phyloP scores from a whole-genome alignment of 2,113 vertebrate species.

The Turdus rufiventris region DNA sequence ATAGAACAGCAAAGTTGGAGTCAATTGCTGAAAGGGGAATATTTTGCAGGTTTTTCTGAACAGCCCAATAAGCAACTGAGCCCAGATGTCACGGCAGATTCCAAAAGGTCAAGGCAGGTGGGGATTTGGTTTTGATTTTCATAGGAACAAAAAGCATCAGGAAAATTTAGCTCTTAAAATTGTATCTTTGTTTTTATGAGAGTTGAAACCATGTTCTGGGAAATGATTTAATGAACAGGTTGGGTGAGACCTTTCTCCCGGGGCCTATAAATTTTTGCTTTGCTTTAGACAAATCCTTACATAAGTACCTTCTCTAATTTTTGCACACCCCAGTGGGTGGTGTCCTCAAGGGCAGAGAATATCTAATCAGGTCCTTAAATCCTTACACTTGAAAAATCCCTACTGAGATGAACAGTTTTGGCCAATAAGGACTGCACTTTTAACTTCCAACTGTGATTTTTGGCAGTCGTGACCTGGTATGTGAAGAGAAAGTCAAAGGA shows the following conservation, averaged over 20 bases:
- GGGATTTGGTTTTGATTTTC: not conserved
- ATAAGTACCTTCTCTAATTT: not conserved
- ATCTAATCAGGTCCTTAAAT: not conserved
- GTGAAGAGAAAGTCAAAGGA: not conserved
- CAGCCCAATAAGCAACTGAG: not conserved
- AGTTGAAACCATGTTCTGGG: not conserved
- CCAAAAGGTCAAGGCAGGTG: slow-evolving; percentile 4
- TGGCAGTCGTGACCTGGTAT: not conserved
- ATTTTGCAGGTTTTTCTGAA: slow-evolving; percentile 10
- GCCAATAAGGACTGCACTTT: not conserved
- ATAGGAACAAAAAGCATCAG: not conserved
- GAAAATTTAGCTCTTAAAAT: not conserved
- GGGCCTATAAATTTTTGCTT: not conserved
- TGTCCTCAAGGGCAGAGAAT: not conserved
- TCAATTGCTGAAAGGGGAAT: not conserved
- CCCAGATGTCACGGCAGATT: not conserved
- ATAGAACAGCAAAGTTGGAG: not conserved
- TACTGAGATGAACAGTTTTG: not conserved
- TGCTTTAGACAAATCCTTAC: not conserved
- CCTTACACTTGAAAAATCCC: not conserved
- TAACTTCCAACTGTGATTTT: not conserved
- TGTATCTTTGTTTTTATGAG: not conserved
- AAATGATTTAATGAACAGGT: not conserved
- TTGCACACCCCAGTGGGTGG: not conserved
- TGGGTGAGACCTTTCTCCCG: not conserved